A percentile compares a stretch with the other conserved stretches of the same genome.
Evolutionary conservation across 2,113 vertebrate species (phyloP).

Genomic region (Actenoides lindsayi): DNA sequence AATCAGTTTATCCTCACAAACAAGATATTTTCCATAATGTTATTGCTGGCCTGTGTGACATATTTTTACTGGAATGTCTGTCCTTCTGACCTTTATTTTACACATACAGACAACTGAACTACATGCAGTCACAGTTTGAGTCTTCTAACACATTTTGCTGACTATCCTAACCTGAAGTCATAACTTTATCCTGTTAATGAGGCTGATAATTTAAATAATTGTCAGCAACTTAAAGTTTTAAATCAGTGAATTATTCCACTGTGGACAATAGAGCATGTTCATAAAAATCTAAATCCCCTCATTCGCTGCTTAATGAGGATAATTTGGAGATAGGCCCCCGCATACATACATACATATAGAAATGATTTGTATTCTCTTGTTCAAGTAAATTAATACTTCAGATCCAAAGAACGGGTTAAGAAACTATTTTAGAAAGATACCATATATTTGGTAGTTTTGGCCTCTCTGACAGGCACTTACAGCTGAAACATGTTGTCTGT

Average conservation of each 20-base stretch:
- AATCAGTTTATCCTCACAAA: neutral
- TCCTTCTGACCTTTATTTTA: neutral
- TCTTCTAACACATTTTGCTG: neutral
- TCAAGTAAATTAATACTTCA: constrained; percentile 2
- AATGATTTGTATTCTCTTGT: neutral
- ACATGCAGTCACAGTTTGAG: neutral
- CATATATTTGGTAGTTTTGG: neutral
- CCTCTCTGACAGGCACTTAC: constrained; percentile 20
- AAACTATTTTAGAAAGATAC: constrained; percentile 24
- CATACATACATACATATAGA: neutral
- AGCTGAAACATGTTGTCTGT: constrained; percentile 21
- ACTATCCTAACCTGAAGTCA: neutral
- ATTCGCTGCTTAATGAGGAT: neutral
- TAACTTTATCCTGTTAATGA: neutral
- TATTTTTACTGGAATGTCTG: neutral
- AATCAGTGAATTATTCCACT: neutral
- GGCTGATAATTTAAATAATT: neutral
- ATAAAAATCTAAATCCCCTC: neutral
- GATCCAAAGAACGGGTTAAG: neutral
- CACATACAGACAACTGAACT: neutral
- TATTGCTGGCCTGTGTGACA: neutral
- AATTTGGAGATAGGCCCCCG: neutral
- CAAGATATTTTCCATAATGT: neutral
- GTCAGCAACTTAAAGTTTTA: neutral
- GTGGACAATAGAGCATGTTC: neutral